Base-by-base conservation (phyloP, 2,113 vertebrate genomes). In the Empidonax alnorum region DNA sequence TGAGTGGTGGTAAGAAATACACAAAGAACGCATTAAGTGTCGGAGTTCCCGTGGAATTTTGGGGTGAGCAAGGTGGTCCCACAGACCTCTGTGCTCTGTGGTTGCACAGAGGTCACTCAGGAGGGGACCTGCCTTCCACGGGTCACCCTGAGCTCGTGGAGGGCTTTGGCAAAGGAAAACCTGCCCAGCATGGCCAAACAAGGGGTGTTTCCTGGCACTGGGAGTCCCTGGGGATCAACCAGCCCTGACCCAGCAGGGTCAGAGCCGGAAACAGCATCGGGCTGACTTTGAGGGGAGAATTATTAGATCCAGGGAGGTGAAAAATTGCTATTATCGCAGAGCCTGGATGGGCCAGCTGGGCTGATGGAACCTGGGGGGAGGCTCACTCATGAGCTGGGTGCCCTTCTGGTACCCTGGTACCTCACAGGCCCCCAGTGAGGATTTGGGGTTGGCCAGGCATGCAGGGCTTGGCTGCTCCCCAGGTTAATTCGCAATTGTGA, bases 401-500 rank as follows among this genome's bases (percentile, higher is more conserved):
- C 8, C 20, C 33, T 84, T 30, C 19, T 63, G 31, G 21, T 39
- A 74, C 52, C 46, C 9, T 25, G 17, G 19, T 59, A 46, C 55
- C 59, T 67, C 47, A 47, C n/a, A 35, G 66, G 15, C 10, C 28
- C 15, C 28, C 42, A 12, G 12, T 31, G 8, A 69, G 22, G 21
- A 39, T 47, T 69, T 37, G 2, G 66, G 12, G 35, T 35, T 62
- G 46, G 6, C 22, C n/a, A 52, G 50, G 42, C 33, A 3, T 0
- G 5, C 33, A 24, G 24, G 33, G 25, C 77, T 87, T 84, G 55
- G 66, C 41, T 78, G 22, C 14, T 75, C 72, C 5, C 50, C 35
- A 7, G 11, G 3, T 49, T 35, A 19, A 9, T 21, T 68, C 35
- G 5, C 19, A 65, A 8, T 2, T 59, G 22, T 5, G 22, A 0